A percentile compares a stretch with the other conserved stretches of the same genome.
Evolutionary conservation across 2,888 invertebrate genomes (phyloP).

Genomic region (Mythimna pallens): DNA sequence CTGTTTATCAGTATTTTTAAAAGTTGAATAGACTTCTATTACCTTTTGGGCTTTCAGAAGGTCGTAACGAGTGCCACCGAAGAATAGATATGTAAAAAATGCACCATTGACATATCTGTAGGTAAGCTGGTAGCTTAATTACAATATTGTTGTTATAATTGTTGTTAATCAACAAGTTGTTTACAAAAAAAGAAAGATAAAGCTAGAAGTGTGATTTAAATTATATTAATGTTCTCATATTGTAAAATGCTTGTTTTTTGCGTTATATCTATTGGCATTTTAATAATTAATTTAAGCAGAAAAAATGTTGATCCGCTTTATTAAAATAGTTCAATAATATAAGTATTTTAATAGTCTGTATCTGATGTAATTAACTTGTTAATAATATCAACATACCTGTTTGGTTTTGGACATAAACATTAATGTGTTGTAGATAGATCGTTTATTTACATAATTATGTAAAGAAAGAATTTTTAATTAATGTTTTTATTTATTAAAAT

Average conservation of each 20-base stretch:
- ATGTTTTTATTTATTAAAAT: background rate
- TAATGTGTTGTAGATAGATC: slow-evolving; percentile 38
- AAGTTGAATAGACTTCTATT: too few species aligned
- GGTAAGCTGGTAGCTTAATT: too few species aligned
- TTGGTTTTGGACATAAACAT: slow-evolving; percentile 17
- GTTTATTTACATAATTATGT: slow-evolving; percentile 52
- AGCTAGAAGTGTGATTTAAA: too few species aligned
- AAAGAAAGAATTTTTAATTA: background rate
- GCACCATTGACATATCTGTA: too few species aligned
- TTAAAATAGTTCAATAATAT: background rate
- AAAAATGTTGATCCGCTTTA: background rate
- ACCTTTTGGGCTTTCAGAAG: too few species aligned
- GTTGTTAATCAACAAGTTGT: too few species aligned
- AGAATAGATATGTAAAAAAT: too few species aligned
- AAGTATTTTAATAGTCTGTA: slow-evolving; percentile 19
- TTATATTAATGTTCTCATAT: background rate
- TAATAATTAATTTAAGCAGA: background rate
- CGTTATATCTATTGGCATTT: background rate
- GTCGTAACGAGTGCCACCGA: too few species aligned
- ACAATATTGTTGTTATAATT: too few species aligned
- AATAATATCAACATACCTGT: slow-evolving; percentile 31
- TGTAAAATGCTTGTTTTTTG: background rate
- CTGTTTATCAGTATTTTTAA: too few species aligned
- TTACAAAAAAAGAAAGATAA: too few species aligned
- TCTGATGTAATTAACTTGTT: slow-evolving; percentile 25